Evolutionary conservation across 2,113 vertebrate species (phyloP).

Genomic region (Lepus timidus): DNA sequence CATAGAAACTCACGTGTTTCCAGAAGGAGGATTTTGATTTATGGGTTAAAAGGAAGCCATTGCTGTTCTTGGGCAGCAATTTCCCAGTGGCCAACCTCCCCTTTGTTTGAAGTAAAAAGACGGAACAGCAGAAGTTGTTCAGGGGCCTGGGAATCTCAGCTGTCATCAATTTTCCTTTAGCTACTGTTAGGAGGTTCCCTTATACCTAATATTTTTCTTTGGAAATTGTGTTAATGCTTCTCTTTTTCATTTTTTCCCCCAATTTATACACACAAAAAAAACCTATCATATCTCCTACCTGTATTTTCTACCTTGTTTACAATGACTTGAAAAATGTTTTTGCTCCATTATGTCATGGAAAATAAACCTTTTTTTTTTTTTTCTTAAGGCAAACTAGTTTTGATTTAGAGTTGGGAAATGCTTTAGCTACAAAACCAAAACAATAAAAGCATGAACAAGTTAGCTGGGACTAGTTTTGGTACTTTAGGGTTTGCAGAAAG

Average conservation of each 20-base stretch:
- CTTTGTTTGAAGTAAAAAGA: conserved; percentile 64
- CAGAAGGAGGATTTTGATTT: conserved; percentile 62
- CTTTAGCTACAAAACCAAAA: conserved; percentile 1
- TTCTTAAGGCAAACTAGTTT: not conserved
- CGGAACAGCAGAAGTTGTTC: conserved; percentile 42
- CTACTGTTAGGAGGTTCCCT: conserved; percentile 61
- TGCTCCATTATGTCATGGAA: not conserved
- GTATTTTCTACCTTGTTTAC: conserved; percentile 16
- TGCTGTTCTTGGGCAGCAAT: not conserved
- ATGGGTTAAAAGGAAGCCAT: conserved; percentile 37
- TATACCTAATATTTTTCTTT: conserved; percentile 14
- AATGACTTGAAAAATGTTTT: conserved; percentile 15
- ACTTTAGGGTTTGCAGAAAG: not conserved
- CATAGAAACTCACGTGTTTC: not conserved
- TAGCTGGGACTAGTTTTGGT: not conserved
- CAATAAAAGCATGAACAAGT: not conserved
- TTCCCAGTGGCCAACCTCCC: conserved; percentile 58
- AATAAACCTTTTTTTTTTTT: not conserved
- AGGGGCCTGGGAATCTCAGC: conserved; percentile 30
- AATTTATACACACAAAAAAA: not conserved
- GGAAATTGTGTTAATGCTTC: not conserved
- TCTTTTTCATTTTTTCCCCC: not conserved
- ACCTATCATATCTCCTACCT: not conserved
- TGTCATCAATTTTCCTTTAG: conserved; percentile 63
- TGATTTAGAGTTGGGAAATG: not conserved